These are phyloP conservation scores for Drosophila kambysellisi DNA, from an alignment of 2,888 invertebrate species.

Conservation along the genomic window DNA sequence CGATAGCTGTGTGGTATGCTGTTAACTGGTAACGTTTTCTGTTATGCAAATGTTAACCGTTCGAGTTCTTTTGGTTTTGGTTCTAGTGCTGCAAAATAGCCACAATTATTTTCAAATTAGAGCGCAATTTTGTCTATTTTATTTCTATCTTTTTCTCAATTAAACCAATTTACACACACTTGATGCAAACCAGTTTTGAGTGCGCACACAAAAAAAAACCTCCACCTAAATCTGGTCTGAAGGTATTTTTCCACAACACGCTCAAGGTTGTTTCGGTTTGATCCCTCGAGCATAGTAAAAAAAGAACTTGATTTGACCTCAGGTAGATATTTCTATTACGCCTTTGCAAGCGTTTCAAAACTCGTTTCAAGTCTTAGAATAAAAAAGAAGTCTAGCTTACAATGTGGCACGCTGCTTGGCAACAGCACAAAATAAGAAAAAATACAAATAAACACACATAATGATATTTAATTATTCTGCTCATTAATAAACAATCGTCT, in stretches of 20 bases:
- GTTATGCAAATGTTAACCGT: conserved; percentile 15
- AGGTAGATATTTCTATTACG: conserved; percentile 66
- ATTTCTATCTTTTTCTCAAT: not conserved
- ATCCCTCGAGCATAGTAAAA: conserved; percentile 41
- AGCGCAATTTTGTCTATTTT: conserved; percentile 4
- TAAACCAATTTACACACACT: not conserved
- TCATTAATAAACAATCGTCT: conserved; percentile 12
- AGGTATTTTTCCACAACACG: conserved; percentile 39
- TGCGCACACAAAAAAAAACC: not conserved
- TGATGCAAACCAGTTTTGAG: conserved; percentile 2
- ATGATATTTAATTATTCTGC: conserved; percentile 38
- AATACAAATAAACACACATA: conserved; percentile 10
- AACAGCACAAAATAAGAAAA: conserved; percentile 49
- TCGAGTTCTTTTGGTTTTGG: not conserved
- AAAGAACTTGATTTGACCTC: conserved; percentile 64
- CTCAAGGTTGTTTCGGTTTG: conserved; percentile 38
- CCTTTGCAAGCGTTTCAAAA: conserved; percentile 61
- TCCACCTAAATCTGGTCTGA: conserved; percentile 2
- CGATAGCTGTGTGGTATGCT: not conserved
- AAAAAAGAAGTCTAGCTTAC: conserved; percentile 38
- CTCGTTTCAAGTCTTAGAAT: conserved; percentile 59
- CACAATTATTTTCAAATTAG: conserved; percentile 1
- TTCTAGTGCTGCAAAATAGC: conserved; percentile 11
- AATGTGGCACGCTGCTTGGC: conserved; percentile 46
- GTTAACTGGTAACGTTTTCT: not conserved